phyloP scores from a whole-genome alignment of 2,888 invertebrate species.

The Megaustenia siamemsis region DNA sequence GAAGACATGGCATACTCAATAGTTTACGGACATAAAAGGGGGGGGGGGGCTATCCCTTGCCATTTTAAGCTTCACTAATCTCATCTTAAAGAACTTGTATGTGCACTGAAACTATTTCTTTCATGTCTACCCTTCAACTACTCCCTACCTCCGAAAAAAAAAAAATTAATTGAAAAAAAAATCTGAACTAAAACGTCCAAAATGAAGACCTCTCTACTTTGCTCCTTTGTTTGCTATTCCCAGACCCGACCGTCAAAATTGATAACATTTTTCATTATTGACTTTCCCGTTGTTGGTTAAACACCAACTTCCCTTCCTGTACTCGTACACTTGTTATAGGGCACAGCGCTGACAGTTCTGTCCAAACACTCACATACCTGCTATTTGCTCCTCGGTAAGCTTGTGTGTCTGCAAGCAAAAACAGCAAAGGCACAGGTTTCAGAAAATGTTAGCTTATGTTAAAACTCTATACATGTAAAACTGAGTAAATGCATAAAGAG shows the following conservation, averaged over 20 bases:
- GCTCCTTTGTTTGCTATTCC: background rate
- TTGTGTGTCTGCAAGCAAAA: slow-evolving; percentile 3
- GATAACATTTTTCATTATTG: background rate
- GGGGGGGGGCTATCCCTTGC: too few species aligned
- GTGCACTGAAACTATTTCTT: too few species aligned
- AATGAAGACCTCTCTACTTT: background rate
- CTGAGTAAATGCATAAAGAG: too few species aligned
- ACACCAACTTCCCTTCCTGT: background rate
- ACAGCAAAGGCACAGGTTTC: background rate
- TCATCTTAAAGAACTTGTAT: too few species aligned
- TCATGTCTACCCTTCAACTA: too few species aligned
- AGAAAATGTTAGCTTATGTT: background rate
- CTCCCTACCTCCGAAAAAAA: too few species aligned
- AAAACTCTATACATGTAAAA: background rate
- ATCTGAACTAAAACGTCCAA: too few species aligned
- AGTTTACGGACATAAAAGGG: too few species aligned
- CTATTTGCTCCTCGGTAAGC: background rate
- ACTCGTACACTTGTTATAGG: background rate
- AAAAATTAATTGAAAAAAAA: too few species aligned
- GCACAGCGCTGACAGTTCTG: background rate
- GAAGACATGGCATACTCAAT: too few species aligned
- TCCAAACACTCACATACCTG: slow-evolving; percentile 5
- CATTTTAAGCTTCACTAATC: too few species aligned
- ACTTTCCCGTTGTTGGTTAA: background rate
- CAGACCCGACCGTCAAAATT: background rate